A percentile compares a stretch with the other conserved stretches of the same genome.
Conservation (phyloP, 2,797 vertebrate species). For the Anolis apletophallus region DNA sequence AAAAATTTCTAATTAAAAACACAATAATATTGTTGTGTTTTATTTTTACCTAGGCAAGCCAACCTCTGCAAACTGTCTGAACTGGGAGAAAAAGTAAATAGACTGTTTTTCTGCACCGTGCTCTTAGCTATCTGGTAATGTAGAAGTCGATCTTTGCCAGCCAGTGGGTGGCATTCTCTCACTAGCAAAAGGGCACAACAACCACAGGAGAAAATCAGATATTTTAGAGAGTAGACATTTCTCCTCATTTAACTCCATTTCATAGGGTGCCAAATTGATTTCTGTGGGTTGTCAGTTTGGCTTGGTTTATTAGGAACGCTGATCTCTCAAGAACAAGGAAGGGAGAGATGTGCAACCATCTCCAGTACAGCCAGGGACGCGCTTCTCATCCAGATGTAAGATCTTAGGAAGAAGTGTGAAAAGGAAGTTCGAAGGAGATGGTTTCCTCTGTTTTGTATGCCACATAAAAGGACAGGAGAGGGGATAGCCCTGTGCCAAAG, state of each 20-base stretch:
- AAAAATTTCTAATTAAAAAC: not conserved
- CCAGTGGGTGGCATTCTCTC: conserved; percentile 31
- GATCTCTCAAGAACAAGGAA: not conserved
- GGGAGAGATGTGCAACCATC: not conserved
- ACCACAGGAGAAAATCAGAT: not conserved
- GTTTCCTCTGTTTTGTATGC: conserved; percentile 60
- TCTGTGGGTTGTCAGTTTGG: conserved; percentile 7
- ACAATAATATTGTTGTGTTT: not conserved
- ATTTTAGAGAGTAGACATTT: not conserved
- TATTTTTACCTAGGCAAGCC: not conserved
- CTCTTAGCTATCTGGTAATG: not conserved
- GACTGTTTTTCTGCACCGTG: not conserved
- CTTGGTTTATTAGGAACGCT: not conserved
- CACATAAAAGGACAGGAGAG: conserved; percentile 60
- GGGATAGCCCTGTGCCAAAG: conserved; percentile 51
- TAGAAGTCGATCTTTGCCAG: not conserved
- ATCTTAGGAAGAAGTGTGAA: conserved; percentile 18
- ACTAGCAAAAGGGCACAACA: not conserved
- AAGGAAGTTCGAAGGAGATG: conserved; percentile 43
- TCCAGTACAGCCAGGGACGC: conserved; percentile 2
- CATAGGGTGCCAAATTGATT: conserved; percentile 15
- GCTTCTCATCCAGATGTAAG: conserved; percentile 34
- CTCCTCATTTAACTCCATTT: not conserved
- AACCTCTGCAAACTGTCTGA: not conserved
- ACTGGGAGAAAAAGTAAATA: not conserved